Conservation (phyloP, 2,797 vertebrate species). For the Mus caroli region DNA sequence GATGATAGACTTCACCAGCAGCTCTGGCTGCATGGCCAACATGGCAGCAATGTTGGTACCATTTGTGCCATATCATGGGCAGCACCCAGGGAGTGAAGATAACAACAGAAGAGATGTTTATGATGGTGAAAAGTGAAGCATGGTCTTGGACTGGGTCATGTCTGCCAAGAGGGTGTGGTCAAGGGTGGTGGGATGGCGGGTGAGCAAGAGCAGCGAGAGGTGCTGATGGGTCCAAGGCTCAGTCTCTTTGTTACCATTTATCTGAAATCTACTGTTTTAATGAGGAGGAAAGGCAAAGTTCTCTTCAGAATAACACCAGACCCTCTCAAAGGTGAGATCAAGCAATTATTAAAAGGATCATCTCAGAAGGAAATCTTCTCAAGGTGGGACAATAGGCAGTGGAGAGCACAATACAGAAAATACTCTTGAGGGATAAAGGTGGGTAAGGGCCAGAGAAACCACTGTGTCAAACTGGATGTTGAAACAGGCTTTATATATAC, state of each 20-base stretch:
- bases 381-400: too few relatives aligned
- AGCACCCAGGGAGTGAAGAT: constrained; percentile 92
- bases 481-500: not conserved
- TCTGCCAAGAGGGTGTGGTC: not conserved
- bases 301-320: not conserved
- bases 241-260: not conserved
- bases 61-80: constrained; percentile 95
- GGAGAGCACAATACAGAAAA: not conserved
- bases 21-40: constrained; percentile 98
- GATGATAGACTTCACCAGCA: constrained; percentile 99
- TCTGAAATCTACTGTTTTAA: not conserved
- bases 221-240: not conserved
- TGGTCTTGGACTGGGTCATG: too few relatives aligned
- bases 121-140: not conserved
- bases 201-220: too few relatives aligned
- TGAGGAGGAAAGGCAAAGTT: not conserved
- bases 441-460: not conserved
- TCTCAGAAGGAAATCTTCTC: not conserved
- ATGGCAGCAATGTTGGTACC: constrained; percentile 98
- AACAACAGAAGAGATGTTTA: not conserved
- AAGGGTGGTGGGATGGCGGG: not conserved
- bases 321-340: not conserved
- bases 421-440: not conserved
- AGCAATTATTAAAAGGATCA: not conserved
- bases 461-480: not conserved